These are phyloP conservation scores for Bovichtus diacanthus DNA, from an alignment of 2,797 vertebrate genomes.

Conservation along the genomic window DNA sequence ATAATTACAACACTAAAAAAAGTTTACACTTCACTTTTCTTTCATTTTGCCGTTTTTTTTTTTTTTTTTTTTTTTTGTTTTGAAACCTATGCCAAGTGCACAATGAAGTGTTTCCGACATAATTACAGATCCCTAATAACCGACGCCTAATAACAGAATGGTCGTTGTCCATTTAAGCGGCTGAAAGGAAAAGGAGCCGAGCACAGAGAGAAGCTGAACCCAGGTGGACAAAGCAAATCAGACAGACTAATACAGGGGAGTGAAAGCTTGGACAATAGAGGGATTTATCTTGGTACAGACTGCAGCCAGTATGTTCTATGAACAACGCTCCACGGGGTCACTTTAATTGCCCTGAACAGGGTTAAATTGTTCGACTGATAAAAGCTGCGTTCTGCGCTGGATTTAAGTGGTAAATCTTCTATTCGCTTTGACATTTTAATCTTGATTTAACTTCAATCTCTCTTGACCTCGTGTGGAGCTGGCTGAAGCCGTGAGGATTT, in stretches of 20 bases:
- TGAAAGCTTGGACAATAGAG: constrained; percentile 56
- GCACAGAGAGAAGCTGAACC: constrained; percentile 28
- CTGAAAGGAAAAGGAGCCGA: too few relatives aligned
- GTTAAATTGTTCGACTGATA: constrained; percentile 62
- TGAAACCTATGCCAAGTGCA: neutral
- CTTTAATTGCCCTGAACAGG: constrained; percentile 65
- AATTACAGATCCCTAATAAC: constrained; percentile 22
- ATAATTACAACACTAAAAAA: constrained; percentile 14
- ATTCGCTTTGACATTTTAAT: constrained; percentile 70
- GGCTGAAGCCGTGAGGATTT: constrained; percentile 42
- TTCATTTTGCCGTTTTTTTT: neutral
- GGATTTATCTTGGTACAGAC: constrained; percentile 61
- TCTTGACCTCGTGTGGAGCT: constrained; percentile 30
- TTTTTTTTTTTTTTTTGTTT: too few relatives aligned
- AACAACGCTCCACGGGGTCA: constrained; percentile 47
- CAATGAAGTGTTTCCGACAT: neutral
- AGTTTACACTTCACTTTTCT: neutral
- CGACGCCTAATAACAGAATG: constrained; percentile 1
- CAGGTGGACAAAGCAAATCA: constrained; percentile 40
- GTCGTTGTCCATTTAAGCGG: constrained; percentile 4
- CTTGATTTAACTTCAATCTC: constrained; percentile 68
- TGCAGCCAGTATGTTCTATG: constrained; percentile 31
- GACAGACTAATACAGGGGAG: constrained; percentile 46
- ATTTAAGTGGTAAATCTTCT: constrained; percentile 68
- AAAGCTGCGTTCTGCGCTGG: constrained; percentile 42